phyloP scores from a whole-genome alignment of 64 coral and sea anemone genomes.

The Platygyra sinensis region DNA sequence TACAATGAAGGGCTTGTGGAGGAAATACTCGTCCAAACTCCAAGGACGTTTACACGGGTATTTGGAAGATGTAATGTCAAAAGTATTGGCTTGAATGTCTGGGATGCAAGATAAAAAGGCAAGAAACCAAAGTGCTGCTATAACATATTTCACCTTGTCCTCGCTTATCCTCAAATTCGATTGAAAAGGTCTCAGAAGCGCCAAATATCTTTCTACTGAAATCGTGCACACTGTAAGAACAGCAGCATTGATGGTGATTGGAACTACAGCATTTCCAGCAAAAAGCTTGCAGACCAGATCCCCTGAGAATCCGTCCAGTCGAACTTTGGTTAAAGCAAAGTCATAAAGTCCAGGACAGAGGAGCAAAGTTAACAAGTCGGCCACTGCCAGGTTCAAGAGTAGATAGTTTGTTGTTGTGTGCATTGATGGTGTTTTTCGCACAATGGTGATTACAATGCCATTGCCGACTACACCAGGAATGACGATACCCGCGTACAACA shows the following conservation, averaged over 20 bases:
- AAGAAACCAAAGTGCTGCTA: conserved; percentile 11
- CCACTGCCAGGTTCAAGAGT: conserved; percentile 53
- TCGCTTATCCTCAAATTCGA: not conserved
- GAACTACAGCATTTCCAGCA: conserved; percentile 30
- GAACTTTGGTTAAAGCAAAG: conserved; percentile 34
- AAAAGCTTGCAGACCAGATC: conserved; percentile 39
- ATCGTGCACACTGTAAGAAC: conserved; percentile 33
- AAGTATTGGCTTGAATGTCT: conserved; percentile 37
- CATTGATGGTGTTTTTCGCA: conserved; percentile 48
- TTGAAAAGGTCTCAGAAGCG: conserved; percentile 31
- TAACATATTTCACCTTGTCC: not conserved
- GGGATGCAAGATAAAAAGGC: conserved; percentile 34
- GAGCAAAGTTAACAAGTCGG: conserved; percentile 36
- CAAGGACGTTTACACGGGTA: conserved; percentile 34
- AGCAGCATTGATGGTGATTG: conserved; percentile 16
- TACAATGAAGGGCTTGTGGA: conserved; percentile 34
- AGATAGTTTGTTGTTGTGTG: conserved; percentile 57
- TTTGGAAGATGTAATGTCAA: not conserved
- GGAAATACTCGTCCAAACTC: conserved; percentile 30
- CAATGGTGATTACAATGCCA: conserved; percentile 4
- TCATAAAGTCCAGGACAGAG: conserved; percentile 33
- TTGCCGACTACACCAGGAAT: conserved; percentile 43
- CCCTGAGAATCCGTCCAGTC: not conserved
- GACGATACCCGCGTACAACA: conserved; percentile 32
- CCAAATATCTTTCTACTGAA: conserved; percentile 43